A percentile compares a stretch with the other conserved stretches of the same genome.
Conservation (phyloP, 2,888 invertebrate species). For the Lycia hirtaria region DNA sequence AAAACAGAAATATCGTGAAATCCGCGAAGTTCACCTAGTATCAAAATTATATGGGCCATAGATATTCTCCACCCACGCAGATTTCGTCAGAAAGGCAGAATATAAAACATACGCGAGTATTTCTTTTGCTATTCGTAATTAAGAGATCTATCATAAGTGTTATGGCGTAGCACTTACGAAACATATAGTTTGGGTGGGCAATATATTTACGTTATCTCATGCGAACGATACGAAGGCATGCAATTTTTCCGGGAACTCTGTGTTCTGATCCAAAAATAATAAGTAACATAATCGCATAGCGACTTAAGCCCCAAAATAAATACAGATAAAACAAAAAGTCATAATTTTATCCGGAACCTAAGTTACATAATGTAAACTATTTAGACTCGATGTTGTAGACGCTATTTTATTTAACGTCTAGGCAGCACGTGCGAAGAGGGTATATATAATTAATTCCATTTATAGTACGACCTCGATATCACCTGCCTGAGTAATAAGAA, state of each 20-base stretch:
- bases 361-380: background rate
- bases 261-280: background rate
- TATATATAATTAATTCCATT: too few species aligned
- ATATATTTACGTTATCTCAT: slow-evolving; percentile 10
- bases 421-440: too few species aligned
- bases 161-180: slow-evolving; percentile 7
- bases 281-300: too few species aligned
- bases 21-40: background rate
- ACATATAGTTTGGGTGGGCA: background rate
- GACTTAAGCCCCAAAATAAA: too few species aligned
- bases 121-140: slow-evolving; percentile 22
- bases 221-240: background rate
- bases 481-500: too few species aligned
- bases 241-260: background rate
- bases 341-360: background rate
- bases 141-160: slow-evolving; percentile 25
- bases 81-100: slow-evolving; percentile 35
- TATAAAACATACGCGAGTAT: slow-evolving; percentile 22
- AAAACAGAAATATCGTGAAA: too few species aligned
- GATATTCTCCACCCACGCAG: slow-evolving; percentile 24
- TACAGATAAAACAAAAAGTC: background rate
- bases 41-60: slow-evolving; percentile 4
- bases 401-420: too few species aligned
- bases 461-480: too few species aligned
- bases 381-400: too few species aligned